phyloP scores from a whole-genome alignment of 1,140 invertebrate genomes.

The Cydia splendana region DNA sequence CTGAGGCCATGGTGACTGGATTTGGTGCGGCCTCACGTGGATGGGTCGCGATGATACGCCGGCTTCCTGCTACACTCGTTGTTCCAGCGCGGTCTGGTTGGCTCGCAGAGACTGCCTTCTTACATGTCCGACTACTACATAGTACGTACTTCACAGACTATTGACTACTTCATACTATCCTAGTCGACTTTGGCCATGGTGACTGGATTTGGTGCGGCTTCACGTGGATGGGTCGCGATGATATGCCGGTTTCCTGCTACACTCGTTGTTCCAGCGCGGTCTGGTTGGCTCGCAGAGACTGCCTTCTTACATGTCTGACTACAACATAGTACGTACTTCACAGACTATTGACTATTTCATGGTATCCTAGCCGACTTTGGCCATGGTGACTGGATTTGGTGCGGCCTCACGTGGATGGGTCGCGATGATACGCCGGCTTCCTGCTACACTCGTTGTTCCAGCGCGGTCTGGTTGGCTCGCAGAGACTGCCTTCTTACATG shows the following conservation, averaged over 20 bases:
- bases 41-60: slow-evolving; percentile 58
- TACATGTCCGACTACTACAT: slow-evolving; percentile 57
- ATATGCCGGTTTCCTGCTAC: slow-evolving; percentile 67
- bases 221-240: slow-evolving; percentile 60
- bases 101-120: slow-evolving; percentile 41
- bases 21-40: slow-evolving; percentile 72
- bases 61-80: slow-evolving; percentile 66
- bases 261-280: slow-evolving; percentile 61
- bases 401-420: slow-evolving; percentile 64
- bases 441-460: slow-evolving; percentile 67
- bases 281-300: slow-evolving; percentile 47
- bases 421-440: slow-evolving; percentile 64
- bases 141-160: slow-evolving; percentile 45
- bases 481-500: slow-evolving; percentile 45
- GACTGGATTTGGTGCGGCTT: slow-evolving; percentile 60
- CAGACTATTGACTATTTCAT: too few relatives aligned
- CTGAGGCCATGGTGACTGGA: too few relatives aligned
- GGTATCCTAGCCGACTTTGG: too few relatives aligned
- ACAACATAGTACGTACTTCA: slow-evolving; percentile 55
- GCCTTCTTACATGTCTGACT: slow-evolving; percentile 53
- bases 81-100: slow-evolving; percentile 59
- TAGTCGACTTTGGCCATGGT: too few relatives aligned
- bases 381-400: slow-evolving; percentile 46
- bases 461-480: slow-evolving; percentile 49
- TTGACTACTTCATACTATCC: too few relatives aligned